Percentiles rank a stretch among this genome's conserved stretches.
phyloP scores from a whole-genome alignment of 1,140 invertebrate genomes.

The Papilio helenus region DNA sequence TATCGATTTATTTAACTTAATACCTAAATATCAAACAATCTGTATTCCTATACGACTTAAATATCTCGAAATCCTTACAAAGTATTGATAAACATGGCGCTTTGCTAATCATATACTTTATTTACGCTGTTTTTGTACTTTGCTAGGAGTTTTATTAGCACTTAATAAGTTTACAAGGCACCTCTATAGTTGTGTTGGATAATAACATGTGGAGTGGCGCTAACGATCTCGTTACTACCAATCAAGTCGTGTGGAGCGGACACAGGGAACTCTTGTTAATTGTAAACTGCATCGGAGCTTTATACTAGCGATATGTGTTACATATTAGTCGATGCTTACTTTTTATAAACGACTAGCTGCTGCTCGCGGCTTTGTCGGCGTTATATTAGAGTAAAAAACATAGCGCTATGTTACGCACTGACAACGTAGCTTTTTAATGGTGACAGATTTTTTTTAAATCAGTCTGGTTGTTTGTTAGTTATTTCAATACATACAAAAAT shows the following conservation, averaged over 20 bases:
- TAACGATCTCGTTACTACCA: slow-evolving; percentile 15
- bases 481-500: too few species aligned
- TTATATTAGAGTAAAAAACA: too few species aligned
- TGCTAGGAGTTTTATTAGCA: neutral
- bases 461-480: too few species aligned
- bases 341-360: neutral
- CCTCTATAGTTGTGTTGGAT: slow-evolving; percentile 3
- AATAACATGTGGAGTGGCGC: neutral
- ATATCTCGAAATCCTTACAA: neutral
- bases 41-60: neutral
- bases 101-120: neutral
- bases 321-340: neutral
- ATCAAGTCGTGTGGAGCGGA: slow-evolving; percentile 12
- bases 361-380: too few species aligned
- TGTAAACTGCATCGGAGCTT: neutral
- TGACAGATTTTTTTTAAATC: too few species aligned
- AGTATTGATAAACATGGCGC: neutral
- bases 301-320: neutral
- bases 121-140: neutral
- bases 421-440: too few species aligned
- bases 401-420: too few species aligned
- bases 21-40: neutral
- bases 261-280: neutral
- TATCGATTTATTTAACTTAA: too few species aligned
- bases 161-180: slow-evolving; percentile 2